Evolutionary conservation across 2,888 invertebrate genomes (phyloP), one percentile per base, ranked within the genome.

Genomic region (Pyrocoelia pectoralis): DNA sequence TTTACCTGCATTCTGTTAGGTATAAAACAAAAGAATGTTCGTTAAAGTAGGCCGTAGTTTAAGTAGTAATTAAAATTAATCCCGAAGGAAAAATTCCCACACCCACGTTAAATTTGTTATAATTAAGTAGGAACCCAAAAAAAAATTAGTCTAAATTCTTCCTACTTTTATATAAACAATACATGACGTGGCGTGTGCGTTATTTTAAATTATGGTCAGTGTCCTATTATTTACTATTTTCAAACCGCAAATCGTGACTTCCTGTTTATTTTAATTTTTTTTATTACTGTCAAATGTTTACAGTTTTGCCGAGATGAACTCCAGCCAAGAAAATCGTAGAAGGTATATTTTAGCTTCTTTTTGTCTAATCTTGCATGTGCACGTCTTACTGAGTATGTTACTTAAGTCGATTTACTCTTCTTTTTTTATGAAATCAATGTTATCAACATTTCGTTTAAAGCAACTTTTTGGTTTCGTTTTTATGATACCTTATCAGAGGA

Each of bases 271-370:
- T 51, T 52, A 17, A 46, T 56, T 60, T 55, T 57, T 64, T 49
- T 33, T 54, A 49, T 62, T 52, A 54, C 33, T 54, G 19, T 62
- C 50, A 61, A 65, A 66, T 69, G 62, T 73, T 80, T 77, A 74
- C 79, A 80, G 80, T 76, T 76, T 78, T 72, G 78, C 79, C 70
- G 80, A 80, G 78, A 80, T 79, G 79, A 80, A 77, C 75, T 76
- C 78, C 70, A 77, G 74, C 70, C 79, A 80, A 74, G 81, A 81
- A 73, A 78, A 76, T 70, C 78, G 81, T 70, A 76, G 80, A 80
- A 81, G 81, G 81, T 81, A 81, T 70, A 59, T 55, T 48, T 57
- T 19, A 14, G 29, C 14, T 18, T n/a, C 33, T 58, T 14, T 17
- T 10, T 33, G 17, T 58, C 17, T 41, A 15, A 24, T 52, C 14